Evolutionary conservation across 2,797 vertebrate genomes (phyloP).

Genomic region (Lithobates sylvaticus): DNA sequence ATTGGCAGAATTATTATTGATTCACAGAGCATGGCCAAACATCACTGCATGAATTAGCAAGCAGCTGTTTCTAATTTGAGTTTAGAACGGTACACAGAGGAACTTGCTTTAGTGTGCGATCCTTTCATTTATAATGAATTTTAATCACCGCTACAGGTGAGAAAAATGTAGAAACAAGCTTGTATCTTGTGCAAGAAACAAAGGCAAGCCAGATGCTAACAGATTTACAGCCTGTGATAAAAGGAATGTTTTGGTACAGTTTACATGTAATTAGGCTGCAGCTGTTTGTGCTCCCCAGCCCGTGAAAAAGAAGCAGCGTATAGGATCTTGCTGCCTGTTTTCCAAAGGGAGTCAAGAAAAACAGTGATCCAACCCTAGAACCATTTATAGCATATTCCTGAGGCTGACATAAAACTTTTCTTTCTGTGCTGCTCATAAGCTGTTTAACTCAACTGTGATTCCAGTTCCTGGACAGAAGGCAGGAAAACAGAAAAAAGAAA

Average conservation of each 20-base stretch:
- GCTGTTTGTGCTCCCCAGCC: constrained; percentile 86
- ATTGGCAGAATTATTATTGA: constrained; percentile 81
- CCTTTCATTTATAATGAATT: constrained; percentile 89
- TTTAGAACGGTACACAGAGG: constrained; percentile 86
- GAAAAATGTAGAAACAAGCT: constrained; percentile 89
- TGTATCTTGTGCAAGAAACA: constrained; percentile 88
- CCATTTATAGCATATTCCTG: constrained; percentile 74
- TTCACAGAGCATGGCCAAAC: constrained; percentile 85
- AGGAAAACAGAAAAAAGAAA: neutral
- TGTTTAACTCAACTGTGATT: constrained; percentile 36
- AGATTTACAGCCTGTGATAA: constrained; percentile 88
- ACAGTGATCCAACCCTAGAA: constrained; percentile 82
- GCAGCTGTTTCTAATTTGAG: constrained; percentile 96
- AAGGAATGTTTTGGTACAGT: constrained; percentile 89
- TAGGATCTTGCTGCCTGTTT: constrained; percentile 74
- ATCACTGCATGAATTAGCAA: constrained; percentile 89
- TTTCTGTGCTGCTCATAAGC: constrained; percentile 63
- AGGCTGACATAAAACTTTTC: constrained; percentile 72
- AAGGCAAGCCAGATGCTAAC: constrained; percentile 88
- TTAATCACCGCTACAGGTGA: constrained; percentile 90
- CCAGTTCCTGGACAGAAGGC: constrained; percentile 19
- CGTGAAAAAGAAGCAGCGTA: constrained; percentile 76
- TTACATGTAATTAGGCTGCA: constrained; percentile 90
- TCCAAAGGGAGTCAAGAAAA: constrained; percentile 82
- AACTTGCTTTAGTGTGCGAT: constrained; percentile 87